Evolutionary conservation across 2,113 vertebrate genomes (phyloP).

Genomic region (Prolemur simus): DNA sequence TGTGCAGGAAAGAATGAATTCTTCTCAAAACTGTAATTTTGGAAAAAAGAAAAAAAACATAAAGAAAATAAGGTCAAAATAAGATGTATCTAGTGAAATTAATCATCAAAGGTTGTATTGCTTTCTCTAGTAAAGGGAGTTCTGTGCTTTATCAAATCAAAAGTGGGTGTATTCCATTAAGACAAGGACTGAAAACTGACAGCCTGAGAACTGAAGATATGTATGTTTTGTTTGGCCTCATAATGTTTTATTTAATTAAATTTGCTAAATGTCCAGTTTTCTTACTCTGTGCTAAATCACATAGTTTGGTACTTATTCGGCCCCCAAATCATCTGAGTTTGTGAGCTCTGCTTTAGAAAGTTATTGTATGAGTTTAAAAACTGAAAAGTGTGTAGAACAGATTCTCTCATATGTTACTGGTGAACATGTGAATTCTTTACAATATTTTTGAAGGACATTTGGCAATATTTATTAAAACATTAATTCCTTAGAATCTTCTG

Average conservation of each 20-base stretch:
- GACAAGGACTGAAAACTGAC: neutral
- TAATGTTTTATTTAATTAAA: neutral
- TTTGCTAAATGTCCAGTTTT: neutral
- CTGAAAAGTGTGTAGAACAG: neutral
- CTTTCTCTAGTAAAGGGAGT: neutral
- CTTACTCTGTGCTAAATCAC: neutral
- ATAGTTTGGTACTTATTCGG: neutral
- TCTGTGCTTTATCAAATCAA: neutral
- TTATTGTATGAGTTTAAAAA: neutral
- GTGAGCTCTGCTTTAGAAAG: neutral
- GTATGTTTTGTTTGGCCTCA: neutral
- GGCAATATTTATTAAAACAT: neutral
- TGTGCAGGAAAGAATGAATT: neutral
- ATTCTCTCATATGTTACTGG: neutral
- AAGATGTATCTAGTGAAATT: neutral
- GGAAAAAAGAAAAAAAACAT: neutral
- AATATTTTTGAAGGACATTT: neutral
- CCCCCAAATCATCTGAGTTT: neutral
- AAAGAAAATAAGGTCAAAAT: neutral
- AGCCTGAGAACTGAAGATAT: neutral
- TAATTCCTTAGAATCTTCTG: neutral
- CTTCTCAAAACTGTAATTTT: neutral
- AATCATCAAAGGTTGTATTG: neutral
- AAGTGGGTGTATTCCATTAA: neutral
- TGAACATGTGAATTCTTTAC: neutral